Evolutionary conservation across 2,797 vertebrate species (phyloP).

Genomic region (Salarias fasciatus): DNA sequence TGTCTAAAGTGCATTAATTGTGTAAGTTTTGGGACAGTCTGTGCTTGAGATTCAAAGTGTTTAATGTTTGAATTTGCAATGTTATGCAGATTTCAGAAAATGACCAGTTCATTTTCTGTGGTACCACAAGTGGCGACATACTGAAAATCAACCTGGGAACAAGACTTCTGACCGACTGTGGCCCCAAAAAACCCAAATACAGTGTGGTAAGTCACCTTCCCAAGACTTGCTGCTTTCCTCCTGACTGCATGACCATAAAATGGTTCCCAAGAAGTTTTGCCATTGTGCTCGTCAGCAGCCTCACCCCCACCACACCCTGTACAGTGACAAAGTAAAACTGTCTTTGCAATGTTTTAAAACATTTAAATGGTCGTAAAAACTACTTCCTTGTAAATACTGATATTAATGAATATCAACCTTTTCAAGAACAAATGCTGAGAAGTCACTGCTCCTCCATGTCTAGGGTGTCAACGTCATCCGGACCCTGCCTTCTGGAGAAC

Average conservation of each 20-base stretch:
- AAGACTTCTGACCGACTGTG: constrained; percentile 78
- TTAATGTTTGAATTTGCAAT: too few relatives aligned
- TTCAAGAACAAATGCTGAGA: not conserved
- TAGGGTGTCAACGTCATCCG: constrained; percentile 87
- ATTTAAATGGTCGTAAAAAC: too few relatives aligned
- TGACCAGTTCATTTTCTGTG: constrained; percentile 87
- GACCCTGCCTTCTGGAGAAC: constrained; percentile 82
- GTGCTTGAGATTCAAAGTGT: too few relatives aligned
- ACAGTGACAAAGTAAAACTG: too few relatives aligned
- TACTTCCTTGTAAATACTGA: too few relatives aligned
- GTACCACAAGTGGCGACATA: constrained; percentile 91
- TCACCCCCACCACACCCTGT: too few relatives aligned
- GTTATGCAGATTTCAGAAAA: constrained; percentile 82
- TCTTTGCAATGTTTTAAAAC: not conserved
- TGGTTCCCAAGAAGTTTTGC: too few relatives aligned
- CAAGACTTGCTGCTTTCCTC: not conserved
- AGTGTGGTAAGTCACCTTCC: constrained; percentile 77
- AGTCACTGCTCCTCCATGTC: constrained; percentile 26
- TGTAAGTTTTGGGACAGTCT: too few relatives aligned
- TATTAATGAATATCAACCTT: not conserved
- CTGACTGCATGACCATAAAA: too few relatives aligned
- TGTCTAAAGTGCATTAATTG: too few relatives aligned
- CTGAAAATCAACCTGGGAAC: constrained; percentile 85
- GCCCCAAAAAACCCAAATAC: constrained; percentile 86
- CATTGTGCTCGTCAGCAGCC: too few relatives aligned